Conservation (phyloP, 64 coral and sea anemone genomes). For the Actinia equina region DNA sequence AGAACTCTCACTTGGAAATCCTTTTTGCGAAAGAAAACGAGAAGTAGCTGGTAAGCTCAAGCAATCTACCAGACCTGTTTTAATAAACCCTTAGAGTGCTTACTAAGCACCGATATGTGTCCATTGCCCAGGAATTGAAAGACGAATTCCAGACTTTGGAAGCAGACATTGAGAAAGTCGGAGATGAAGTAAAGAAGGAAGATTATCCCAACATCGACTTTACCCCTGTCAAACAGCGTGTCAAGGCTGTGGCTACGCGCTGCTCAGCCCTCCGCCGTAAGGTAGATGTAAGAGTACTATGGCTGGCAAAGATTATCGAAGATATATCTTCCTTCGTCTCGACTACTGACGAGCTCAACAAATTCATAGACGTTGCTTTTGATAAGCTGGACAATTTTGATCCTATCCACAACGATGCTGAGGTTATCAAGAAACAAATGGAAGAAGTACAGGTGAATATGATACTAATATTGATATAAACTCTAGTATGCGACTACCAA, state of each 20-base stretch:
- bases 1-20: too few relatives aligned
- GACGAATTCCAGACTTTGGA: slow-evolving; percentile 32
- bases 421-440: slow-evolving; percentile 62
- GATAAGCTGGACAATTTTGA: slow-evolving; percentile 55
- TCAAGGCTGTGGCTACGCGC: slow-evolving; percentile 48
- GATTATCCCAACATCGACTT: slow-evolving; percentile 60
- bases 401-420: slow-evolving; percentile 82
- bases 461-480: too few relatives aligned
- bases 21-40: not conserved
- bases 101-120: not conserved
- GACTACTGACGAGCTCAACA: slow-evolving; percentile 50
- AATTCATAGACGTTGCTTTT: slow-evolving; percentile 38
- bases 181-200: slow-evolving; percentile 66
- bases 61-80: not conserved
- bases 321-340: slow-evolving; percentile 56
- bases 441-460: slow-evolving; percentile 71
- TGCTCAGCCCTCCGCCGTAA: slow-evolving; percentile 38
- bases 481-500: too few relatives aligned
- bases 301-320: slow-evolving; percentile 49
- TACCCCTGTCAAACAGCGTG: slow-evolving; percentile 67
- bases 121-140: slow-evolving; percentile 35
- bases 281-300: slow-evolving; percentile 26
- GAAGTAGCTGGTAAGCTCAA: not conserved
- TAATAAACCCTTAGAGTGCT: not conserved
- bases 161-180: slow-evolving; percentile 42